phyloP scores from a whole-genome alignment of 2,797 vertebrate species.

The Catharus ustulatus region DNA sequence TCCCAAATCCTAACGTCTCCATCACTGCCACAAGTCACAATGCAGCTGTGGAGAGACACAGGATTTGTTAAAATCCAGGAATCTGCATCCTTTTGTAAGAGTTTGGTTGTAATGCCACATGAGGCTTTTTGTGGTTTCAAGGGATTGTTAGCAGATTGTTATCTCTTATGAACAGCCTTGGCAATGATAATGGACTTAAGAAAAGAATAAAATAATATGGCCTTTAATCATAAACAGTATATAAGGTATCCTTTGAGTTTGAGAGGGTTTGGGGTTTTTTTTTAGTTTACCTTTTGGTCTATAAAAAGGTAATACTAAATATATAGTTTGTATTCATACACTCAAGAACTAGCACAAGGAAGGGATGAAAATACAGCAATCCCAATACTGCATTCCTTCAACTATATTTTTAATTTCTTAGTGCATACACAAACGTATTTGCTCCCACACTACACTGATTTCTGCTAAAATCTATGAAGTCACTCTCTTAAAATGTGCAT shows the following conservation, averaged over 20 bases:
- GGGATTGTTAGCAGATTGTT: neutral
- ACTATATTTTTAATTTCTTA: neutral
- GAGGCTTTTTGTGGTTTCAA: neutral
- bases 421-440: neutral
- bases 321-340: neutral
- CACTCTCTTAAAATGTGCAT: neutral
- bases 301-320: neutral
- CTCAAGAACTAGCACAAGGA: neutral
- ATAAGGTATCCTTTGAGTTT: neutral
- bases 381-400: neutral
- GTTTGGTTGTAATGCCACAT: neutral
- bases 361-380: neutral
- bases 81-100: neutral
- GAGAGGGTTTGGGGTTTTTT: neutral
- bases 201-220: neutral
- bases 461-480: neutral
- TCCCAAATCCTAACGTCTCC: slow-evolving; percentile 97
- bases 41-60: slow-evolving; percentile 77
- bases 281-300: neutral
- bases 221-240: neutral
- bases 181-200: neutral
- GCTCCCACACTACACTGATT: neutral
- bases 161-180: neutral
- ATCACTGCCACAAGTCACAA: slow-evolving; percentile 93
- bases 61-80: neutral